Evolutionary conservation across 2,797 vertebrate genomes (phyloP).

Genomic region (Distichodus sexfasciatus): DNA sequence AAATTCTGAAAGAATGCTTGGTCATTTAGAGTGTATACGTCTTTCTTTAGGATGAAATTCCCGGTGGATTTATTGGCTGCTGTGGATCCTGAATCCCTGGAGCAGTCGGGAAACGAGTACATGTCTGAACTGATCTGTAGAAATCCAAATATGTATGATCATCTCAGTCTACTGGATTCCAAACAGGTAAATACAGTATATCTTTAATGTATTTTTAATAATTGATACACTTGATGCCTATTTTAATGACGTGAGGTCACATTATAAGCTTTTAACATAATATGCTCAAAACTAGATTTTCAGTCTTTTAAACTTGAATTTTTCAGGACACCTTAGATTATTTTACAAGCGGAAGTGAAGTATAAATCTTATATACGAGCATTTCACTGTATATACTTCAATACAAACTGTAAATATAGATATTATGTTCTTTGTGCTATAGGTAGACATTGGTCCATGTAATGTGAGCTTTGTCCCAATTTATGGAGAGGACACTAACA

Average conservation of each 20-base stretch:
- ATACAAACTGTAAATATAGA: neutral
- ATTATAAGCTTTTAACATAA: no score
- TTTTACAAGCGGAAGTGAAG: neutral
- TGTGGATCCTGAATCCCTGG: constrained; percentile 73
- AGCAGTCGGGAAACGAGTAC: constrained; percentile 71
- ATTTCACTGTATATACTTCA: no score
- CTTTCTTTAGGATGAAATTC: constrained; percentile 76
- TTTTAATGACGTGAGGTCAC: no score
- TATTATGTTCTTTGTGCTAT: constrained; percentile 18
- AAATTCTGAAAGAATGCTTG: neutral
- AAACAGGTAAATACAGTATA: constrained; percentile 64
- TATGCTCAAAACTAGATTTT: no score
- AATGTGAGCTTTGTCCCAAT: constrained; percentile 79
- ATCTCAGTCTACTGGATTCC: constrained; percentile 65
- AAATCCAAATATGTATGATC: constrained; percentile 67
- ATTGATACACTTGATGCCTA: no score
- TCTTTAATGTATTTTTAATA: no score
- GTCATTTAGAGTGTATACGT: no score
- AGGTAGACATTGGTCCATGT: constrained; percentile 77
- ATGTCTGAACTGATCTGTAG: constrained; percentile 69
- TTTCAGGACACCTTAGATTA: no score
- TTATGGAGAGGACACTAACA: constrained; percentile 74
- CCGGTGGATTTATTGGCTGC: constrained; percentile 82
- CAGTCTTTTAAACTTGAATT: no score
- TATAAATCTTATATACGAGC: neutral